Base-by-base conservation (phyloP, 2,888 invertebrate genomes). In the Ectemnius continuus region DNA sequence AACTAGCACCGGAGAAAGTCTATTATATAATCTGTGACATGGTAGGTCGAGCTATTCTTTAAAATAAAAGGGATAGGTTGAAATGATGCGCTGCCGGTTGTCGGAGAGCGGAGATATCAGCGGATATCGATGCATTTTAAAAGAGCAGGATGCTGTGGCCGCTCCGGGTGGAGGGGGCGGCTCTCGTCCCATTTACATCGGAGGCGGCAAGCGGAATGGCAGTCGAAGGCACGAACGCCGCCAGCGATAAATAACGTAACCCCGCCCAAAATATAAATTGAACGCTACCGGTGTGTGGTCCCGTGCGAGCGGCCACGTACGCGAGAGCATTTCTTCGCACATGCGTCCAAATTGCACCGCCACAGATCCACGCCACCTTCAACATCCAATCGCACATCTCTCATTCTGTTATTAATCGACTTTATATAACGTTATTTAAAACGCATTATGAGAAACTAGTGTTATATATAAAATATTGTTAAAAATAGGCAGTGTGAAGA, bases 181-280 rank as follows among this genome's bases (percentile, higher is more conserved):
- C 61, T 79, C 36, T 36, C 82, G 79, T 86, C 83, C 82, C 84
- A 85, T 86, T 86, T 81, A 85, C 85, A 82, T 85, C 81, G 83
- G 80, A 83, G 82, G 83, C 86, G 83, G 82, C 78, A 79, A 81
- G 81, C 82, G 83, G 80, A 84, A 82, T 84, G 84, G 83, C 83
- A 84, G 84, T 82, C 84, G 82, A 82, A 84, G 81, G 74, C 82
- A 78, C 74, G 83, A 83, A 84, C 82, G 76, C 84, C 78, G 83
- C 73, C 84, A 75, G 85, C 84, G 83, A 87, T 88, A 88, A 88
- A 88, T 88, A 88, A 88, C 84, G 80, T 73, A 85, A 88, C 88
- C 86, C 88, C 88, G 88, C 88, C 88, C 88, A 87, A 87, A 88
- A 88, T 88, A 88, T 88, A 87, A 88, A 88, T 88, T 88, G 88